Percentiles rank a stretch among this genome's conserved stretches.
These are phyloP conservation scores for Nibea coibor DNA, from an alignment of 2,113 vertebrate species.

Conservation along the genomic window DNA sequence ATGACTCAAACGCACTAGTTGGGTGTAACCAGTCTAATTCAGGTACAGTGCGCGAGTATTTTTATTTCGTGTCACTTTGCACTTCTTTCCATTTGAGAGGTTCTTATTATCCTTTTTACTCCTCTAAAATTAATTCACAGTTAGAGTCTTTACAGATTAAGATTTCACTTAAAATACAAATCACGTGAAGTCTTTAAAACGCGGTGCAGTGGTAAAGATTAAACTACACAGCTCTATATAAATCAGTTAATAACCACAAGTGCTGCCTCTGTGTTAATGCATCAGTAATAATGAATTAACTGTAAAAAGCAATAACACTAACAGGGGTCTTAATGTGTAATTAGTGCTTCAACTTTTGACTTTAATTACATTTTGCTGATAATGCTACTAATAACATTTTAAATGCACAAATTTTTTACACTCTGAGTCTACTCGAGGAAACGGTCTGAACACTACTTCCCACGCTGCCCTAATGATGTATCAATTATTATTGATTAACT, in stretches of 20 bases:
- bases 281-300: background rate
- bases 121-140: background rate
- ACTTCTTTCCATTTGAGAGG: background rate
- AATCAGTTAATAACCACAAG: background rate
- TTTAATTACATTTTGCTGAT: background rate
- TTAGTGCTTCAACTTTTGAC: background rate
- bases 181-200: background rate
- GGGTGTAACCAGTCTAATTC: background rate
- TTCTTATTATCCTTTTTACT: background rate
- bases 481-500: background rate
- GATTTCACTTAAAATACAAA: background rate
- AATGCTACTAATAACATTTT: background rate
- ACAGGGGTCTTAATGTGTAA: background rate
- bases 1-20: background rate
- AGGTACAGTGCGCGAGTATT: background rate
- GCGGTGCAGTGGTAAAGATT: background rate
- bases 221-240: background rate
- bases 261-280: background rate
- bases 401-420: background rate
- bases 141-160: background rate
- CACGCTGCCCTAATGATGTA: background rate
- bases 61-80: background rate
- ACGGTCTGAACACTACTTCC: background rate
- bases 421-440: background rate
- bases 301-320: background rate